A percentile compares a stretch with the other conserved stretches of the same genome.
These are phyloP conservation scores for Agraylea sexmaculata DNA, from an alignment of 1,140 invertebrate genomes.

Conservation along the genomic window DNA sequence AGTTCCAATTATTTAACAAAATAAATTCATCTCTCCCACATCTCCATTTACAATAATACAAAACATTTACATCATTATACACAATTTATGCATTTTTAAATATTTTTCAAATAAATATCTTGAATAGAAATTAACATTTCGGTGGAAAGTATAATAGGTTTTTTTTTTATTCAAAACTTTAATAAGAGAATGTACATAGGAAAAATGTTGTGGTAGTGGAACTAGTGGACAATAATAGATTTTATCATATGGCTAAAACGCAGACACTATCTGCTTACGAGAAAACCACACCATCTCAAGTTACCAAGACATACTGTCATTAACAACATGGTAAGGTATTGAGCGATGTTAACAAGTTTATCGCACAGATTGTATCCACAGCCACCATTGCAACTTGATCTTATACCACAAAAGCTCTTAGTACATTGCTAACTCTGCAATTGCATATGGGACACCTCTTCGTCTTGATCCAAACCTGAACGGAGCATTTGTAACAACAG, in stretches of 20 bases:
- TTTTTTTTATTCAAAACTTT: neutral
- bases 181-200: no score
- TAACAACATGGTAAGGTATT: constrained; percentile 19
- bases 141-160: constrained; percentile 14
- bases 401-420: constrained; percentile 42
- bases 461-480: constrained; percentile 46
- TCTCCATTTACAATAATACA: no score
- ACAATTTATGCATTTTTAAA: constrained; percentile 10
- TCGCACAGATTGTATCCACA: neutral
- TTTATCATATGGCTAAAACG: neutral
- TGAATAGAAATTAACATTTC: constrained; percentile 15
- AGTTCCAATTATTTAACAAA: no score
- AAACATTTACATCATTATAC: no score
- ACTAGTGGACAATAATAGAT: constrained; percentile 1
- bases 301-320: constrained; percentile 15
- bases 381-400: no score
- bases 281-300: constrained; percentile 2
- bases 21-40: no score
- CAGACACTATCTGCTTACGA: neutral
- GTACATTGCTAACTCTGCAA: constrained; percentile 49
- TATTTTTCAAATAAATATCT: constrained; percentile 6
- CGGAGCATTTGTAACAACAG: constrained; percentile 55
- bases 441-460: constrained; percentile 56
- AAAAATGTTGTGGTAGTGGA: no score
- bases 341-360: neutral